phyloP scores from a whole-genome alignment of 92 coral and sea anemone species.

The Bergia sp. region DNA sequence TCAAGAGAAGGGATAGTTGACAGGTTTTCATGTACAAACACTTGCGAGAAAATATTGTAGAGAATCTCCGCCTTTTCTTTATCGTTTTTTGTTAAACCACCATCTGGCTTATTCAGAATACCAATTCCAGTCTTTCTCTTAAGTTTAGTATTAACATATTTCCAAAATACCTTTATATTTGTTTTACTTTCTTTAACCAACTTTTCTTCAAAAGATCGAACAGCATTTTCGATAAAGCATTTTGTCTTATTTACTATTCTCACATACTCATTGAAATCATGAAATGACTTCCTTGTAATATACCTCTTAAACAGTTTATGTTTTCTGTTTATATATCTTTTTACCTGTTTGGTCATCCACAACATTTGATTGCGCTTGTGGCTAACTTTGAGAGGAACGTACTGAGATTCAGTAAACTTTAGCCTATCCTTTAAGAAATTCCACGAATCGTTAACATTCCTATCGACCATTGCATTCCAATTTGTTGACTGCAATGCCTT shows the following conservation, averaged over 20 bases:
- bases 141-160: conserved; percentile 24
- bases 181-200: conserved; percentile 22
- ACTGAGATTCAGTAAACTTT: conserved; percentile 17
- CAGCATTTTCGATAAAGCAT: conserved; percentile 7
- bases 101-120: conserved; percentile 23
- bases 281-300: conserved; percentile 33
- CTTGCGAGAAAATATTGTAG: conserved; percentile 23
- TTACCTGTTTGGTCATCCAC: conserved; percentile 28
- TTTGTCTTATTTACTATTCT: conserved; percentile 12
- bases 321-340: conserved; percentile 23
- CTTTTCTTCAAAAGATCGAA: conserved; percentile 30
- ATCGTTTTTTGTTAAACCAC: conserved; percentile 14
- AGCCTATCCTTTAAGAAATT: too few species aligned
- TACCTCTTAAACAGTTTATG: conserved; percentile 30
- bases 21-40: conserved; percentile 33
- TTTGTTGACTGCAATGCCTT: conserved; percentile 24
- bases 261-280: conserved; percentile 28
- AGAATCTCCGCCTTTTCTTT: conserved; percentile 29
- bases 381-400: conserved; percentile 26
- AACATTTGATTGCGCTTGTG: conserved; percentile 21
- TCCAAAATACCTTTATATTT: conserved; percentile 21
- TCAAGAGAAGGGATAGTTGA: conserved; percentile 34
- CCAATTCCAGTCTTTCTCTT: conserved; percentile 22
- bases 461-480: conserved; percentile 26
- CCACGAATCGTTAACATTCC: conserved; percentile 15